Conservation (phyloP, 1,140 invertebrate genomes). For the Drosophila sulfurigaster region DNA sequence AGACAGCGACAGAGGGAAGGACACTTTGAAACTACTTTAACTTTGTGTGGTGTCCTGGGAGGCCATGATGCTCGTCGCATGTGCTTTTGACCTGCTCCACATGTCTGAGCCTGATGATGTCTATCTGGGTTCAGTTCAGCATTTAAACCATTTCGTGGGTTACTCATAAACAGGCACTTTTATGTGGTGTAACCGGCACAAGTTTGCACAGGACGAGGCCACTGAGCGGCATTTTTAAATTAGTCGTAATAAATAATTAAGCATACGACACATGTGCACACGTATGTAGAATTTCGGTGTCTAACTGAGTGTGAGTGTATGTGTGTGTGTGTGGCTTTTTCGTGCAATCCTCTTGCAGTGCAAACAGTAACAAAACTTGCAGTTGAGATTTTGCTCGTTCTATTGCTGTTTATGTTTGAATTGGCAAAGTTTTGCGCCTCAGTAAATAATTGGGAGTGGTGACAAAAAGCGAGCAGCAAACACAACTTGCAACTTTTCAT, state of each 20-base stretch:
- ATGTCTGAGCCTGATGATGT: constrained; percentile 21
- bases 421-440: constrained; percentile 47
- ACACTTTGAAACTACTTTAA: constrained; percentile 81
- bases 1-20: constrained; percentile 7
- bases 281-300: not conserved
- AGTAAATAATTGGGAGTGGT: constrained; percentile 51
- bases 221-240: constrained; percentile 69
- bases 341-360: constrained; percentile 16
- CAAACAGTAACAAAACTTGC: constrained; percentile 52
- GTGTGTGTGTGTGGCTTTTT: constrained; percentile 18
- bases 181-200: constrained; percentile 22
- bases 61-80: constrained; percentile 10
- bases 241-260: constrained; percentile 82
- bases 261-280: constrained; percentile 68
- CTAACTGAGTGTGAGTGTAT: too few relatives aligned
- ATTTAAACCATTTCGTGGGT: constrained; percentile 52
- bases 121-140: constrained; percentile 44
- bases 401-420: constrained; percentile 16
- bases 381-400: constrained; percentile 53
- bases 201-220: constrained; percentile 22
- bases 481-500: constrained; percentile 30
- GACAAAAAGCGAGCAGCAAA: constrained; percentile 44
- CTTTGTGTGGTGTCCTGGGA: constrained; percentile 54
- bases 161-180: constrained; percentile 55
- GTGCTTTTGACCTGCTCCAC: constrained; percentile 54